Percentiles rank a stretch among this genome's conserved stretches.
These are phyloP conservation scores for Sialis fuliginosa DNA, from an alignment of 2,888 invertebrate genomes.

Conservation along the genomic window DNA sequence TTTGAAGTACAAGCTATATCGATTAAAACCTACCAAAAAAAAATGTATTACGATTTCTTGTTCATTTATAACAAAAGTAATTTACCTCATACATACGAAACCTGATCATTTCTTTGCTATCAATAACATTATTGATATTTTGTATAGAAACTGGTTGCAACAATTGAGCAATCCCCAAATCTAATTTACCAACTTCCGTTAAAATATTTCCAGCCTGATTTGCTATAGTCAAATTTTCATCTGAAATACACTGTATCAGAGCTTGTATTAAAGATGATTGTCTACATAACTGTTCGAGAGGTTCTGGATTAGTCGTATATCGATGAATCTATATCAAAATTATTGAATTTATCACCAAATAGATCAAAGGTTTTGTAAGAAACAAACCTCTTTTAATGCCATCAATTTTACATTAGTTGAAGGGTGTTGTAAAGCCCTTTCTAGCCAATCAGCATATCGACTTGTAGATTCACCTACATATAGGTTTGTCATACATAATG, in stretches of 20 bases:
- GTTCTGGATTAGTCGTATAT: slow-evolving; percentile 16
- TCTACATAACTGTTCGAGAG: slow-evolving; percentile 17
- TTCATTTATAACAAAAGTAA: slow-evolving; percentile 1
- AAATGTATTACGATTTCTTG: slow-evolving; percentile 1
- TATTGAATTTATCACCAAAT: neutral
- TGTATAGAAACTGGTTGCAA: slow-evolving; percentile 35
- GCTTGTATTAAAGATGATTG: slow-evolving; percentile 28
- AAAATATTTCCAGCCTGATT: slow-evolving; percentile 38
- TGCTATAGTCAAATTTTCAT: slow-evolving; percentile 39
- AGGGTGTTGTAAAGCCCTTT: slow-evolving; percentile 43
- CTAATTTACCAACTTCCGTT: slow-evolving; percentile 25
- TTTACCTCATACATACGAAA: slow-evolving; percentile 52
- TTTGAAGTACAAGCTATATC: slow-evolving; percentile 1
- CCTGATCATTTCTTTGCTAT: slow-evolving; percentile 36
- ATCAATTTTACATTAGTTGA: slow-evolving; percentile 40
- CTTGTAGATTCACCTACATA: slow-evolving; percentile 38
- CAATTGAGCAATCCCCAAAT: slow-evolving; percentile 28
- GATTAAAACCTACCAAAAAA: slow-evolving; percentile 1
- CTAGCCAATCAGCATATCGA: slow-evolving; percentile 37
- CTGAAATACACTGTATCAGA: slow-evolving; percentile 36
- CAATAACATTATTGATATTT: slow-evolving; percentile 36
- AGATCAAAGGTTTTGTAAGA: neutral
- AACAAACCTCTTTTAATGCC: slow-evolving; percentile 41
- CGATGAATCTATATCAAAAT: slow-evolving; percentile 10
- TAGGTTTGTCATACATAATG: slow-evolving; percentile 43